Evolutionary conservation across 2,888 invertebrate species (phyloP), one percentile per base, ranked within the genome.

Genomic region (Morpho helenor): DNA sequence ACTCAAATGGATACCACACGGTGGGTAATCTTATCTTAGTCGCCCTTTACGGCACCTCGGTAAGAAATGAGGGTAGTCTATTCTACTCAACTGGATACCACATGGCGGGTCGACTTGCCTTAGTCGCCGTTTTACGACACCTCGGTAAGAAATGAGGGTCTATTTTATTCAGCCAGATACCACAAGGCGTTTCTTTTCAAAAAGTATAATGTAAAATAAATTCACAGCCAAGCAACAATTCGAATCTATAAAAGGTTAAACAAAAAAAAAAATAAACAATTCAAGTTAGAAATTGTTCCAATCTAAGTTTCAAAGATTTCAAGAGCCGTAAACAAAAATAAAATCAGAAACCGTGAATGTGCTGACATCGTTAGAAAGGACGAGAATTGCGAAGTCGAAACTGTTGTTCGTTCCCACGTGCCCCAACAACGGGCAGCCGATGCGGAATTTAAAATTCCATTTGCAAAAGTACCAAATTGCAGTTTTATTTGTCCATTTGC

Each of bases 381-480:
- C 64, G 55, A 42, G 59, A 62, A 58, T 45, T 47, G 47, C 49
- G 69, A 72, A 72, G 53, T 64, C 59, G 69, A 70, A 71, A 70
- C 68, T 63, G 58, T 67, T 68, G 61, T 66, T 63, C 71, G 74
- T 78, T 77, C 75, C 68, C 73, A 70, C 71, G 74, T 67, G 70
- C 67, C 69, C 69, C 63, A 71, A 68, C 68, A 69, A 68, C 66
- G 65, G 65, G 70, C 72, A 72, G 64, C 66, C 69, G 68, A 70
- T 67, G 68, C 72, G 74, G 69, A 80, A 83, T 85, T 85, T 84
- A 84, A 86, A 85, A 86, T 86, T 85, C 84, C 81, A 85, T 86
- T 85, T 82, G 70, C 73, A 75, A 80, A 81, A 79, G 72, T 79
- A 79, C 31, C 62, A 75, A 80, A 81, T 78, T 77, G 81, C 72